Conservation (phyloP, 2,888 invertebrate species). For the Leucozona laternaria region DNA sequence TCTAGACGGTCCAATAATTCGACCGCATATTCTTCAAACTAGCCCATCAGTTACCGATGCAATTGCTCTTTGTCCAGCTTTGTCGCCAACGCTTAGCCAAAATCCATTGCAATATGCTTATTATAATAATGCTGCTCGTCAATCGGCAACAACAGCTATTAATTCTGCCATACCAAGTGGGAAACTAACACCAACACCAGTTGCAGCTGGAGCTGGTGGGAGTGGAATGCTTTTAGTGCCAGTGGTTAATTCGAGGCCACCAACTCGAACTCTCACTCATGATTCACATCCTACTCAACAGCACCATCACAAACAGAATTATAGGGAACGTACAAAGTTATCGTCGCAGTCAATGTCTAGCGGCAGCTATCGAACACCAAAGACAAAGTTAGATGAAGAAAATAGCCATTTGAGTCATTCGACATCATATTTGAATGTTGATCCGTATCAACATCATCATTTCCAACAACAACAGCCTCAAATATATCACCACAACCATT, state of each 20-base stretch:
- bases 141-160: background rate
- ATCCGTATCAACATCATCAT: slow-evolving; percentile 55
- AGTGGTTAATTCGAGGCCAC: slow-evolving; percentile 29
- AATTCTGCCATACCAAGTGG: slow-evolving; percentile 36
- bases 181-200: slow-evolving; percentile 54
- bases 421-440: slow-evolving; percentile 81
- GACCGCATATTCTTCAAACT: slow-evolving; percentile 66
- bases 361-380: slow-evolving; percentile 72
- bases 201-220: background rate
- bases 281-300: slow-evolving; percentile 47
- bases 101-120: slow-evolving; percentile 45
- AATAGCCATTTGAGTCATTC: slow-evolving; percentile 82
- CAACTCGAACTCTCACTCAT: slow-evolving; percentile 47
- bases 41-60: slow-evolving; percentile 21
- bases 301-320: slow-evolving; percentile 55
- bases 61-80: slow-evolving; percentile 26
- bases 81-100: slow-evolving; percentile 52
- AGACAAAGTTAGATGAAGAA: slow-evolving; percentile 78
- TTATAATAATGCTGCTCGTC: slow-evolving; percentile 44
- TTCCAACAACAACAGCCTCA: slow-evolving; percentile 69
- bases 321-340: slow-evolving; percentile 80
- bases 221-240: slow-evolving; percentile 78
- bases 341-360: slow-evolving; percentile 83
- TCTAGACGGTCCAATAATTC: slow-evolving; percentile 81
- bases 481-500: slow-evolving; percentile 70